Evolutionary conservation across 2,888 invertebrate genomes (phyloP), one percentile per base, ranked within the genome.

Genomic region (Portevinia maculata): DNA sequence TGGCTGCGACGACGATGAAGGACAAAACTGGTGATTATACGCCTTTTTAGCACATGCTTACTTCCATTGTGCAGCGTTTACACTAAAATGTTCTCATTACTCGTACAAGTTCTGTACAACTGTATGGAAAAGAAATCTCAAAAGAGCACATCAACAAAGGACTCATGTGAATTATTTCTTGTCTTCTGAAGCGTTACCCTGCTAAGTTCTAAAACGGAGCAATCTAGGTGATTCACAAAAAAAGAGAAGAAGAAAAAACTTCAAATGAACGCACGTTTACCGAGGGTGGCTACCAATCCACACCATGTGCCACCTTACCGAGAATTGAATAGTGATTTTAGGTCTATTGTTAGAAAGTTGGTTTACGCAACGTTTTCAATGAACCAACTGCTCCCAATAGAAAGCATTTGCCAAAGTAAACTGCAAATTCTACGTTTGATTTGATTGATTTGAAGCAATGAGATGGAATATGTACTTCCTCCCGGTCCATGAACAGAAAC

Each of bases 31-130:
- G 79, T 85, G 85, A 86, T 86, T 86, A 86, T 86, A 85, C 85
- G 86, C 86, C 85, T 86, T 85, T 86, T 85, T 85, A 85, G 85
- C 86, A 86, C 86, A 86, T 85, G 86, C 85, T 86, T 85, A 76
- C 76, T 55, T 65, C 78, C 73, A 79, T 85, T 86, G 85, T 85
- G 24, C 6, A 59, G 64, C 70, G 81, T 74, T 84, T 84, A 78
- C 74, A 81, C 78, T 83, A 84, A 83, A 78, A 84, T 79, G 81
- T 83, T 83, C 79, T 85, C 78, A 83, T 84, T 85, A 84, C 71
- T 46, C 70, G 60, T 73, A 21, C 39, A 55, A 28, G 9, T 34
- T 5, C n/a, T 24, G 37, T 13, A 60, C 15, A 39, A 79, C 37
- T 69, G 55, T 32, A 59, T 46, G 28, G 28, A 50, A 65, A 65